These are phyloP conservation scores for Dromococcyx pavoninus DNA, from an alignment of 2,797 vertebrate genomes.

Conservation along the genomic window DNA sequence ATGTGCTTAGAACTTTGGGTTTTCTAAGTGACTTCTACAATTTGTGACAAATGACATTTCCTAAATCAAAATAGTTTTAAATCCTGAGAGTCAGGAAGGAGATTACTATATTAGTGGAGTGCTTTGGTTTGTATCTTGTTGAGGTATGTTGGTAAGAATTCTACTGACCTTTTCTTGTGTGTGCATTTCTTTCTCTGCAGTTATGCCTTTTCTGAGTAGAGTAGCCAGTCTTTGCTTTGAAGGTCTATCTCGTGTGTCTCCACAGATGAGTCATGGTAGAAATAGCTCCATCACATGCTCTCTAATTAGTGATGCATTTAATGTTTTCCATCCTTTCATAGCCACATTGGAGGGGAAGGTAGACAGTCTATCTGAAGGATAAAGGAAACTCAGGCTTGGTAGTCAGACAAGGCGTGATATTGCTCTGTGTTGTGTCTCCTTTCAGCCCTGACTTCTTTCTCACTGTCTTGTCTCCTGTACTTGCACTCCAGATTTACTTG, in stretches of 20 bases:
- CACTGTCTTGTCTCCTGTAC: neutral
- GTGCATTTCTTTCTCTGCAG: neutral
- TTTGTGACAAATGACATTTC: neutral
- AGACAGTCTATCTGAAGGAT: neutral
- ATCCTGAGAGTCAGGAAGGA: neutral
- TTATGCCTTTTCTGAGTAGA: neutral
- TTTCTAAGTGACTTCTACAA: neutral
- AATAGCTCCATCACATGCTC: neutral
- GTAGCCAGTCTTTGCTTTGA: neutral
- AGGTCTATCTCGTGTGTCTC: neutral
- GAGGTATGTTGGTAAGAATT: neutral
- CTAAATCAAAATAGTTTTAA: neutral
- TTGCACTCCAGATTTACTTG: neutral
- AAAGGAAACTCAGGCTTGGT: neutral
- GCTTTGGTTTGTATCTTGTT: neutral
- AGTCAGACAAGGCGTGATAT: neutral
- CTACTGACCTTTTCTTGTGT: neutral
- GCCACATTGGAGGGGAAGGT: neutral
- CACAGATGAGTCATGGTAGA: neutral
- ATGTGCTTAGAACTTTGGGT: neutral
- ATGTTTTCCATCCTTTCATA: neutral
- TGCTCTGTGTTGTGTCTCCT: neutral
- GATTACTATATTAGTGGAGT: neutral
- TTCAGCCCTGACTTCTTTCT: neutral
- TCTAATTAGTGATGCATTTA: neutral